Conservation (phyloP, 2,888 invertebrate genomes). For the Sinohyriopsis cumingii region DNA sequence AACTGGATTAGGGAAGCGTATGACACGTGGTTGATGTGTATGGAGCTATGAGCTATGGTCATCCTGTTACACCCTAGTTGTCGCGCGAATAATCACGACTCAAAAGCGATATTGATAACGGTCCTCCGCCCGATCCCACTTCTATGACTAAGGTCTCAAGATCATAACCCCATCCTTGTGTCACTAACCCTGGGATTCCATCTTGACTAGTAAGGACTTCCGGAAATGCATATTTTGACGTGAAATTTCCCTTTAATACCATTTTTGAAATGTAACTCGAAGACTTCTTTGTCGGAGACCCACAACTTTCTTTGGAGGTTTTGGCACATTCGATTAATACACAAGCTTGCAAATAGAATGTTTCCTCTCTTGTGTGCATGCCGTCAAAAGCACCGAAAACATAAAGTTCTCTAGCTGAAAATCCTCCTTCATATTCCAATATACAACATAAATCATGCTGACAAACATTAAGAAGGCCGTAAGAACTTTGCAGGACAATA, state of each 20-base stretch:
- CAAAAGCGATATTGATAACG: constrained; percentile 1
- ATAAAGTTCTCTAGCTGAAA: constrained; percentile 11
- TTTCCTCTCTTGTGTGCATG: constrained; percentile 14
- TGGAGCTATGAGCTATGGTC: too few species aligned
- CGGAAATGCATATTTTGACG: constrained; percentile 19
- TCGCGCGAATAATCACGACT: too few species aligned
- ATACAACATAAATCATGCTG: constrained; percentile 25
- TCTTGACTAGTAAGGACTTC: constrained; percentile 22
- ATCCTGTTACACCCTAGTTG: too few species aligned
- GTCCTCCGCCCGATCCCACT: neutral
- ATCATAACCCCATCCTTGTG: constrained; percentile 18
- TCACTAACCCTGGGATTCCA: constrained; percentile 14
- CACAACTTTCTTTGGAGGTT: constrained; percentile 18
- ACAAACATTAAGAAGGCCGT: constrained; percentile 15
- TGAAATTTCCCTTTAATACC: constrained; percentile 27
- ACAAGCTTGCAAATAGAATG: constrained; percentile 27
- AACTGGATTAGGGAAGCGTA: too few species aligned
- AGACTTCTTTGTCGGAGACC: constrained; percentile 17
- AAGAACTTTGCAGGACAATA: constrained; percentile 3
- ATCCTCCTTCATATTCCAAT: constrained; percentile 15
- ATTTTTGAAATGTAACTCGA: constrained; percentile 24
- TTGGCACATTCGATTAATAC: constrained; percentile 27
- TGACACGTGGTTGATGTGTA: too few species aligned
- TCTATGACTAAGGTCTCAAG: constrained; percentile 1
- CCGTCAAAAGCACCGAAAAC: constrained; percentile 32